phyloP scores from a whole-genome alignment of 2,797 vertebrate species.

The Enteromius radiatus region DNA sequence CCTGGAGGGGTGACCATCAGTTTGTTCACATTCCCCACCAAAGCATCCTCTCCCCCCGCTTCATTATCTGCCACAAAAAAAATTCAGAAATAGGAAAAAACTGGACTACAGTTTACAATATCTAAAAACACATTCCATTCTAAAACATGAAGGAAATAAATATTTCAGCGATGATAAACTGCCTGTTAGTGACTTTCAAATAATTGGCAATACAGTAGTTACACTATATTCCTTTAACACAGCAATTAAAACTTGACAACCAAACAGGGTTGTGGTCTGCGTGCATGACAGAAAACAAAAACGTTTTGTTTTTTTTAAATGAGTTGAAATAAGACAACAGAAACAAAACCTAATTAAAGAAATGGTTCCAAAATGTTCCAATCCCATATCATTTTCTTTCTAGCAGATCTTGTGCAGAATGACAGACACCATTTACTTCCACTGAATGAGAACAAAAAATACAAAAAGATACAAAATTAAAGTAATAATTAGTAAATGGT shows the following conservation, averaged over 20 bases:
- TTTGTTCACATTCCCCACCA: slow-evolving; percentile 94
- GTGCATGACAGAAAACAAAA: background rate
- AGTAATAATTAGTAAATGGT: background rate
- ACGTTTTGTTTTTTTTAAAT: too few relatives aligned
- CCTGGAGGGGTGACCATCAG: slow-evolving; percentile 84
- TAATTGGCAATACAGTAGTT: background rate
- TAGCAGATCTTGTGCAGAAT: background rate
- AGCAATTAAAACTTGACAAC: background rate
- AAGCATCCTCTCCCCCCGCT: slow-evolving; percentile 84
- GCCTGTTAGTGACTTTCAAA: background rate
- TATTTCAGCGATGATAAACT: background rate
- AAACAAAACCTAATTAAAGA: background rate
- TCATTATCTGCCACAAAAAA: slow-evolving; percentile 78
- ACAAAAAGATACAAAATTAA: too few relatives aligned
- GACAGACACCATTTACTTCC: background rate
- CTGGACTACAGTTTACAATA: background rate
- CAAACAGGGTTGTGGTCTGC: background rate
- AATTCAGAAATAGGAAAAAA: slow-evolving; percentile 14
- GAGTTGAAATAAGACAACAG: background rate
- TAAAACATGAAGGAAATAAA: background rate
- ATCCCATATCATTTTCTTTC: background rate
- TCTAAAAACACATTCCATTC: background rate
- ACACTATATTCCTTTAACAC: background rate
- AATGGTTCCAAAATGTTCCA: background rate
- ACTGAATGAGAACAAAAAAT: background rate